phyloP scores from a whole-genome alignment of 2,113 vertebrate genomes.

The Tetrao urogallus region DNA sequence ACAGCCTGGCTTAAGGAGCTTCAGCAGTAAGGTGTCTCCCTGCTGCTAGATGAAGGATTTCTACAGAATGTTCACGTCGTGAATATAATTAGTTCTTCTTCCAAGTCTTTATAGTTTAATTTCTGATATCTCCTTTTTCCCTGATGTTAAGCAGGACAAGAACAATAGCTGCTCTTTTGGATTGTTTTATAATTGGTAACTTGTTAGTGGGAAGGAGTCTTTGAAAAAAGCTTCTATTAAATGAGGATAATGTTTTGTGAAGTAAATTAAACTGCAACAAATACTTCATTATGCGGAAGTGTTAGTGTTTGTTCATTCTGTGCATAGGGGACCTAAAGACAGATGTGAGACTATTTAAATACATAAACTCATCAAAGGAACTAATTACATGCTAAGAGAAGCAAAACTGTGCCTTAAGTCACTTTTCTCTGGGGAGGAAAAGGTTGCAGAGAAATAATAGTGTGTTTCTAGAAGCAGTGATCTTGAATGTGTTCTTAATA shows the following conservation, averaged over 20 bases:
- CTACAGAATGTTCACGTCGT: not conserved
- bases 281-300: not conserved
- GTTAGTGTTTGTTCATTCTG: not conserved
- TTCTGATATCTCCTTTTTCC: not conserved
- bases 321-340: constrained; percentile 8
- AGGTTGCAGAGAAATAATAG: not conserved
- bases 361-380: constrained; percentile 30
- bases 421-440: not conserved
- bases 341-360: constrained; percentile 31
- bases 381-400: not conserved
- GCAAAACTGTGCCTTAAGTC: not conserved
- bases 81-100: not conserved
- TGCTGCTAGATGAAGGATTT: not conserved
- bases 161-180: not conserved
- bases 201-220: not conserved
- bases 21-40: not conserved
- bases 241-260: not conserved
- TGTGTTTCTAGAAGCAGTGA: not conserved
- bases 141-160: not conserved
- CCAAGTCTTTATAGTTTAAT: not conserved
- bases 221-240: not conserved
- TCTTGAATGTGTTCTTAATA: not conserved
- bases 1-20: not conserved
- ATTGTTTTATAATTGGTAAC: not conserved
- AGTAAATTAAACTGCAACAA: not conserved